Percentiles rank a stretch among this genome's conserved stretches.
These are phyloP conservation scores for Tetraodon nigroviridis DNA, from an alignment of 2,113 vertebrate genomes.

Conservation along the genomic window DNA sequence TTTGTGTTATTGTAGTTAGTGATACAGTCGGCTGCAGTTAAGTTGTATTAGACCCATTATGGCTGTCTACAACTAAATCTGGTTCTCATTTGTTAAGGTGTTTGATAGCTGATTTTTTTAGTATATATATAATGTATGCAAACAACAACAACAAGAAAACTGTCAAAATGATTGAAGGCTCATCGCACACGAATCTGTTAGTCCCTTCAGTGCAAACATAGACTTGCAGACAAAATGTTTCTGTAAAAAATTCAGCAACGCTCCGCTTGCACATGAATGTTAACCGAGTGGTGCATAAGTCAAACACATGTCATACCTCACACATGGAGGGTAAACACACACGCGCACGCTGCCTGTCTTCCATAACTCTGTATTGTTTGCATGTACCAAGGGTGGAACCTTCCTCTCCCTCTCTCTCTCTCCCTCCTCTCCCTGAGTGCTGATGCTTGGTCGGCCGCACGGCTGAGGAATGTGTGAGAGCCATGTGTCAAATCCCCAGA, in stretches of 20 bases:
- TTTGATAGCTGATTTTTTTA: neutral
- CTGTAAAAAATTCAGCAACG: neutral
- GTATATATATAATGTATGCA: neutral
- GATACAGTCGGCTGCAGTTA: too few species aligned
- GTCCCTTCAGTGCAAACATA: neutral
- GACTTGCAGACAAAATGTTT: neutral
- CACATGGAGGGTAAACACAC: conserved; percentile 29
- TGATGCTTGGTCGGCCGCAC: conserved; percentile 77
- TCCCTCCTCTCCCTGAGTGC: conserved; percentile 53
- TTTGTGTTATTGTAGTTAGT: too few species aligned
- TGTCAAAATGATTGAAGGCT: neutral
- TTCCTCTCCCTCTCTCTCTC: conserved; percentile 40
- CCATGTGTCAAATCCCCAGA: conserved; percentile 97
- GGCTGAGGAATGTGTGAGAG: conserved; percentile 94
- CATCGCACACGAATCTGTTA: neutral
- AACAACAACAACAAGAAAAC: neutral
- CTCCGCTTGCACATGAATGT: conserved; percentile 9
- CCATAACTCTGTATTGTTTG: conserved; percentile 65
- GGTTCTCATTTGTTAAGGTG: neutral
- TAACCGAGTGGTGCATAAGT: conserved; percentile 29
- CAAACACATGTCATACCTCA: conserved; percentile 43
- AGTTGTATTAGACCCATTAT: neutral
- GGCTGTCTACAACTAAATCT: neutral
- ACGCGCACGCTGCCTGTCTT: conserved; percentile 45
- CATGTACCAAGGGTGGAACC: conserved; percentile 80